Evolutionary conservation across 2,888 invertebrate genomes (phyloP), one percentile per base, ranked within the genome.

Genomic region (Eucriotettix oculatus): DNA sequence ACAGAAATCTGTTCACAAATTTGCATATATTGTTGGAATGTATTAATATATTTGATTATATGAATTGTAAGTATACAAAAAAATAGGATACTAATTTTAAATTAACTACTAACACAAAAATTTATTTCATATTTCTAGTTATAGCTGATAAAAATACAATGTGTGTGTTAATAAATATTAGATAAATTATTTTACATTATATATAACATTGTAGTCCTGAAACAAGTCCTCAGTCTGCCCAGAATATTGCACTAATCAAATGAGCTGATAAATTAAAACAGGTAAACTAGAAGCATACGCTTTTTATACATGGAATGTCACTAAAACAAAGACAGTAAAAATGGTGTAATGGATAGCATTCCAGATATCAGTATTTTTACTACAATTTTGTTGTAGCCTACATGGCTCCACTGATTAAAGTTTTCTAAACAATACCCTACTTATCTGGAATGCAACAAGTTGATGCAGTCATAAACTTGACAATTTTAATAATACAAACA

Each of bases 301-400:
- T 48, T 62, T 57, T 59, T 60, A 59, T 63, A 62, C 63, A 63
- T 63, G 63, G 63, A 63, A 63, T 63, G 63, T 63, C 61, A 63
- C 63, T 63, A 63, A 63, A 61, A 63, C 58, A 63, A 63, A 58
- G 52, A 48, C 41, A 60, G 55, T 48, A 62, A 59, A 52, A 42
- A 53, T 43, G 52, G 54, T 48, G 52, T 16, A 57, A 43, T 54
- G 53, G 40, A 42, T 48, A 55, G n/a, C 55, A 55, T 41, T 16
- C 40, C 42, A 58, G 42, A 57, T 42, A 44, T 56, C 14, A 52
- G 40, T 48, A 41, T 41, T 55, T n/a, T 12, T 17, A 17, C 9
- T 16, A 40, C 10, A 40, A 16, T 40, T 40, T 52, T 58, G 48
- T 29, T 29, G 29, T 7, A 29, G 29, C 29, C 29, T n/a, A 29